These are phyloP conservation scores for Alauda arvensis DNA, from an alignment of 2,797 vertebrate genomes.

Conservation along the genomic window DNA sequence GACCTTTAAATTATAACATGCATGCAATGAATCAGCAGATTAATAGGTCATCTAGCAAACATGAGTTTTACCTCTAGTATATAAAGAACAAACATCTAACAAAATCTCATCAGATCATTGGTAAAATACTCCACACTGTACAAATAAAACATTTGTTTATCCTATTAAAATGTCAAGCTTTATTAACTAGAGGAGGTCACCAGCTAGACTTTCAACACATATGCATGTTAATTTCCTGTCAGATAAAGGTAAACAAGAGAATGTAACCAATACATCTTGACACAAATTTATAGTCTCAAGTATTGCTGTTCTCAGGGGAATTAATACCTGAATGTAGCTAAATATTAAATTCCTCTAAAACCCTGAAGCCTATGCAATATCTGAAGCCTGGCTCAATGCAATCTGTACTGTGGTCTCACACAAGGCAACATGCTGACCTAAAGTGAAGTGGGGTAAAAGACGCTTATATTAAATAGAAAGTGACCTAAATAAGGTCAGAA, in stretches of 20 bases:
- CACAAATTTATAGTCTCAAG: not conserved
- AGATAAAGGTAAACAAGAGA: slow-evolving; percentile 21
- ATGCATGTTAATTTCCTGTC: slow-evolving; percentile 15
- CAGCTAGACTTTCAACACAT: not conserved
- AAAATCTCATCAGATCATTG: slow-evolving; percentile 10
- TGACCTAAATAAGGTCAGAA: not conserved
- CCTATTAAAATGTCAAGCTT: slow-evolving; percentile 57
- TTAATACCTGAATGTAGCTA: not conserved
- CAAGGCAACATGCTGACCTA: not conserved
- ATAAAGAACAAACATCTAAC: slow-evolving; percentile 39
- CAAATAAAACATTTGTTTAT: slow-evolving; percentile 61
- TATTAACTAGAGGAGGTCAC: slow-evolving; percentile 53
- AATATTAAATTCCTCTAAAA: not conserved
- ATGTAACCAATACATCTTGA: not conserved
- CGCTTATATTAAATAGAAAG: not conserved
- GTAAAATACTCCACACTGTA: slow-evolving; percentile 20
- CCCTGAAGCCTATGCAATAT: not conserved
- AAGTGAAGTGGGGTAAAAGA: not conserved
- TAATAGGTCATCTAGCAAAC: slow-evolving; percentile 53
- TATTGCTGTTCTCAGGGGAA: not conserved
- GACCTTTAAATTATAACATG: slow-evolving; percentile 81
- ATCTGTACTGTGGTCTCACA: not conserved
- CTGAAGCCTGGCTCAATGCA: not conserved
- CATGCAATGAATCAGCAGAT: slow-evolving; percentile 72
- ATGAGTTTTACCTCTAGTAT: slow-evolving; percentile 3